Base-by-base conservation (phyloP, 2,797 vertebrate species). In the Saguinus oedipus region DNA sequence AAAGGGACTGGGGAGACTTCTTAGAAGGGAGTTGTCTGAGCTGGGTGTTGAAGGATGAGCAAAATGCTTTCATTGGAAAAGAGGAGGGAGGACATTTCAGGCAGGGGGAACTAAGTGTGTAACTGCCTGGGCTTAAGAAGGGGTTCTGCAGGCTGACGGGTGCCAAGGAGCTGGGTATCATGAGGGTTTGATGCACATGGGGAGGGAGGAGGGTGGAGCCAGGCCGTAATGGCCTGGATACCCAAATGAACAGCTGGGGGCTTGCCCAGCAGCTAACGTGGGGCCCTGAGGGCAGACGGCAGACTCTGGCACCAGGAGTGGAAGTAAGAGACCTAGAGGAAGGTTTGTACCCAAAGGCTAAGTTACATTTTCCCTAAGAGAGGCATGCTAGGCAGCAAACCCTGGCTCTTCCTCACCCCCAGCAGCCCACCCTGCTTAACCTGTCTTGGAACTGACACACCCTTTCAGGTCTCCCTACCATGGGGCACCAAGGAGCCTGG, bases 311-410 rank as follows among this genome's bases (percentile, higher is more conserved):
- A 81, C 5, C 20, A 59, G 59, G n/a, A 11, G n/a, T 46, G 46
- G 26, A 33, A 44, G 17, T 42, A 13, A 78, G 11, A 27, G 50
- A 30, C n/a, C 91, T 27, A 2, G 11, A n/a, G 19, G 42, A 44
- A 0, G 4, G 27, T 20, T 39, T 3, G 2, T 30, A 7, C 27
- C 48, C n/a, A 53, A 83, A 64, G 5, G 39, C 61, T 57, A 36
- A 19, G 26, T 74, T 14, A 53, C 19, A 10, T 0, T 17, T 50
- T 4, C 15, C 53, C 19, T 17, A 3, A 2, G 7, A 44, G 0
- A 8, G n/a, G 55, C 2, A 20, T 1, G 11, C 0, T 17, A 30
- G 22, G 33, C 42, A 39, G 26, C 78, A 53, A 61, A 89, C n/a
- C 11, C 26, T 19, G 17, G 20, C 27, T 72, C 26, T 36, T 27